phyloP scores from a whole-genome alignment of 2,113 vertebrate genomes.

The Ptilorrhoa leucosticta region DNA sequence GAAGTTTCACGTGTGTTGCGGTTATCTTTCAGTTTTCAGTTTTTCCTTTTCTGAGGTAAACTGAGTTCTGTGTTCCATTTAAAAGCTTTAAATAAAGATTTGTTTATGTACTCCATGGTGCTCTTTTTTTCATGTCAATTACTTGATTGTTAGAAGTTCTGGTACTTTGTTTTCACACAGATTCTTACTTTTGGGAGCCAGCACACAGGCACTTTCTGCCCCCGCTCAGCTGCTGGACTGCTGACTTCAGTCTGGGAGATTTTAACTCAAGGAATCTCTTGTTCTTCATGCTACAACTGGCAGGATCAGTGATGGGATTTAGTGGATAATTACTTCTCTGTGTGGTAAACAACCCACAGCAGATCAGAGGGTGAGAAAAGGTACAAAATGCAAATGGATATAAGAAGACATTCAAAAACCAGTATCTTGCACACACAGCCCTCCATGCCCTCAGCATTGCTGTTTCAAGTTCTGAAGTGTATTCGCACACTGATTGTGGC shows the following conservation, averaged over 20 bases:
- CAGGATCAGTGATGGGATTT: neutral
- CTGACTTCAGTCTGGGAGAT: neutral
- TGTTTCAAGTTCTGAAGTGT: neutral
- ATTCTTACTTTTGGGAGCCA: neutral
- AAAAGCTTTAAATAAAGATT: constrained; percentile 52
- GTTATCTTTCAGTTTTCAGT: neutral
- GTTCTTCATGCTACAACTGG: neutral
- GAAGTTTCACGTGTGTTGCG: fast-evolving
- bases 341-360: neutral
- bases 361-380: neutral
- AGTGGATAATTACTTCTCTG: neutral
- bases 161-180: neutral
- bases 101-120: neutral
- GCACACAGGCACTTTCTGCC: neutral
- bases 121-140: neutral
- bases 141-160: neutral
- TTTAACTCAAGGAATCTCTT: neutral
- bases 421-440: neutral
- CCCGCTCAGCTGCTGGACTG: neutral
- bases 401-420: neutral
- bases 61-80: neutral
- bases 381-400: neutral
- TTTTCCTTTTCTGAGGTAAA: neutral
- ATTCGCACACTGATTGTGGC: neutral
- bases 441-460: fast-evolving